Conservation (phyloP, 2,888 invertebrate genomes). For the Agrypnus murinus region DNA sequence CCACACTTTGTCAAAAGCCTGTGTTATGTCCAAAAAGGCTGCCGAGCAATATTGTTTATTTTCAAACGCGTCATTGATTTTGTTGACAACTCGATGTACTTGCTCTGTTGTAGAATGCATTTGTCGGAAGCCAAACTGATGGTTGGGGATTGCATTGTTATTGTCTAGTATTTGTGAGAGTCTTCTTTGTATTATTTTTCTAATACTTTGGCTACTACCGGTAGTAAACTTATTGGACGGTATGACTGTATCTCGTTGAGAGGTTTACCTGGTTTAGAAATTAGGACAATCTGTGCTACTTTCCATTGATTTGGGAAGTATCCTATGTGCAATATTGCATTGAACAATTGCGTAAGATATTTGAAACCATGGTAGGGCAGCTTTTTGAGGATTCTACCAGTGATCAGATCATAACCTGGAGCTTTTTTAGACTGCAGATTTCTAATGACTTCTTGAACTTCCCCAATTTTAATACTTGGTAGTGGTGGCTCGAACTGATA, state of each 20-base stretch:
- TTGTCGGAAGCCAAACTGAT: conserved; percentile 14
- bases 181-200: conserved; percentile 10
- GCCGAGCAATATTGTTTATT: conserved; percentile 1
- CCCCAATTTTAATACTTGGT: neutral
- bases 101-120: conserved; percentile 4
- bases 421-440: neutral
- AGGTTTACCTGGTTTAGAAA: conserved; percentile 15
- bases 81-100: neutral
- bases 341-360: conserved; percentile 14
- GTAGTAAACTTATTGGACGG: conserved; percentile 7
- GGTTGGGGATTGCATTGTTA: neutral
- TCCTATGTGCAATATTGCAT: conserved; percentile 3
- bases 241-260: neutral
- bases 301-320: conserved; percentile 11
- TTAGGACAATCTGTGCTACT: conserved; percentile 2
- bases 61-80: conserved; percentile 1
- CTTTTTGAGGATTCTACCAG: neutral
- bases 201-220: neutral
- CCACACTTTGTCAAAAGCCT: conserved; percentile 14
- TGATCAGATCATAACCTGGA: neutral
- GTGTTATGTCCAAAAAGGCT: conserved; percentile 7
- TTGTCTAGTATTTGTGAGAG: neutral
- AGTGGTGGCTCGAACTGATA: neutral
- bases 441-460: neutral
- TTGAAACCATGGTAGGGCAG: neutral